Base-by-base conservation (phyloP, 2,888 invertebrate species). In the Agrotis exclamationis region DNA sequence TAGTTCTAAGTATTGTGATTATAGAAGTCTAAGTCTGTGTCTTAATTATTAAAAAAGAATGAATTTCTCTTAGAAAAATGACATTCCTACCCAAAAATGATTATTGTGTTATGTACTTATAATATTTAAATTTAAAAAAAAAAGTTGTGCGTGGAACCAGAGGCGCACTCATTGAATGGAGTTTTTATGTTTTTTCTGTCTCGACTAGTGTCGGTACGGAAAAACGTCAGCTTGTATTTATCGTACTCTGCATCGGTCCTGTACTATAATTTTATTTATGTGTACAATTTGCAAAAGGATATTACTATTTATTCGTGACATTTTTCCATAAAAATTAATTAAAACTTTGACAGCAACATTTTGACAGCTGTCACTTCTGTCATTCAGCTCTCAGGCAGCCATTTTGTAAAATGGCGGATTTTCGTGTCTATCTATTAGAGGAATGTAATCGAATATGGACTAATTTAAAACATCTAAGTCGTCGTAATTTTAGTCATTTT, bases 1-100 rank as follows among this genome's bases (percentile, higher is more conserved):
- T 84, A 83, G 79, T 76, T 64, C 2, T 85, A 85, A 82, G 80
- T 50, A 33, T 84, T 82, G 85, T 86, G 85, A 86, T 86, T 74
- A 63, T 84, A 84, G 83, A 66, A 56, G 54, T 47, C 13, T 85
- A 85, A 82, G 78, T 64, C 54, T 67, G 54, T 63, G 60, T 57
- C 54, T 60, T 33, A 53, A 60, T 47, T 47, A 16, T n/a, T 59
- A 11, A 39, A 53, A 76, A 78, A 63, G 68, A 45, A 64, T 63
- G 79, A 79, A 79, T 75, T 63, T 57, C 50, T 57, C 11, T 18
- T 64, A 75, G 39, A 75, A 62, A 79, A 53, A 67, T 50, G 48
- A 73, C 82, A 82, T 79, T 82, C 79, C 79, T 77, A 28, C 16
- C 33, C 22, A 51, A 44, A 48, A 45, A 45, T 56, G 9, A 45